Evolutionary conservation across 2,888 invertebrate genomes (phyloP), one percentile per base, ranked within the genome.

Genomic region (Drosophila buzzatii): DNA sequence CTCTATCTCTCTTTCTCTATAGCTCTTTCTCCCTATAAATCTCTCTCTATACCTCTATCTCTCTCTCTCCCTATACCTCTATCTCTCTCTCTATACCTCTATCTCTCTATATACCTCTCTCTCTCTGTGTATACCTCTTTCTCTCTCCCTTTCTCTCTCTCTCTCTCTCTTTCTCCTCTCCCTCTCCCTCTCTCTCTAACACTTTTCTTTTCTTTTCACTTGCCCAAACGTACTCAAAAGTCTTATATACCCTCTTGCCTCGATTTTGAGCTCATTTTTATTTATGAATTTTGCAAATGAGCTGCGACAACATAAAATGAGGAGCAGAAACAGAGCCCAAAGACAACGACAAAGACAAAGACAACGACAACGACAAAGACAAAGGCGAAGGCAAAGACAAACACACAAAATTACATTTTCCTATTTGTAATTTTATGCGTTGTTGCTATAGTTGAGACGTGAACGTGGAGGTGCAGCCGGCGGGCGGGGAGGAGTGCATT

Each of bases 201-300:
- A n/a, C 27, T 27, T 23, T 23, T 23, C 23, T 23, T 23, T 23
- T 23, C 27, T 27, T 27, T 27, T 27, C 27, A 27, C 27, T 27
- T 8, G 4, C 9, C 31, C n/a, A 12, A 49, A 10, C 6, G 9
- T 16, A 16, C 16, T 4, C 1, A 6, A 3, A 20, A 37, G 53
- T 42, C 33, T 2, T 0, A 41, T 23, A 39, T 51, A 14, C 20
- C 23, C 18, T 2, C 47, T 33, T 16, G 7, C 18, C 4, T 4
- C 10, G 31, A 12, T 23, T 20, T 23, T 12, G 42, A 14, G 23
- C 3, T 37, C 35, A 55, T 41, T 31, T 51, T 70, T 64, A 70
- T 70, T 76, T 76, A 68, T 70, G 80, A 77, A 70, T 75, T 75
- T 70, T 64, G 41, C 70, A 77, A 77, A 79, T 79, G 70, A 80